Percentiles rank a stretch among this genome's conserved stretches.
Evolutionary conservation across 2,797 vertebrate genomes (phyloP).

Genomic region (Euthynnus affinis): DNA sequence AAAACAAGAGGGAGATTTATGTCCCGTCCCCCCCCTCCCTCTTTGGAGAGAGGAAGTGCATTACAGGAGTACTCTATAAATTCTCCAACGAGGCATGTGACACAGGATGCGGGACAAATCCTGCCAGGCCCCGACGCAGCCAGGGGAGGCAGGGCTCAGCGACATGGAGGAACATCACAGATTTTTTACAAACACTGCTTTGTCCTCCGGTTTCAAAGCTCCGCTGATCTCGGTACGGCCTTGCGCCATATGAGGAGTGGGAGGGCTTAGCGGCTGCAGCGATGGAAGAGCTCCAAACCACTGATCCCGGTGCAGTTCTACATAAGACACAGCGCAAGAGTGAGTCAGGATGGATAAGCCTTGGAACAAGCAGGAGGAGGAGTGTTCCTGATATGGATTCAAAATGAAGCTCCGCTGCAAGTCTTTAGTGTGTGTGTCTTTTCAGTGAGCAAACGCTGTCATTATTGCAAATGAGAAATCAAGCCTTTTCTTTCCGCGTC

Average conservation of each 20-base stretch:
- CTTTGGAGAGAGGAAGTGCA: slow-evolving; percentile 70
- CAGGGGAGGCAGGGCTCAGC: slow-evolving; percentile 35
- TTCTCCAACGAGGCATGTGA: slow-evolving; percentile 62
- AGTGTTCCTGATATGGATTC: slow-evolving; percentile 5
- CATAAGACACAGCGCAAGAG: slow-evolving; percentile 14
- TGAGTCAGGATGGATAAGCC: slow-evolving; percentile 33
- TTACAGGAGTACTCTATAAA: slow-evolving; percentile 78
- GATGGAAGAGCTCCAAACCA: slow-evolving; percentile 14
- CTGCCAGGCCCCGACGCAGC: slow-evolving; percentile 11
- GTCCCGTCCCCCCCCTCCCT: too few species aligned
- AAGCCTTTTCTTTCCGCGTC: background rate
- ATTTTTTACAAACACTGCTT: slow-evolving; percentile 38
- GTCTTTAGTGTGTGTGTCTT: background rate
- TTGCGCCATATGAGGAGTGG: slow-evolving; percentile 19
- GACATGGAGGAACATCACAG: slow-evolving; percentile 44
- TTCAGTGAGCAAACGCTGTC: background rate
- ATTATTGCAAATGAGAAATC: slow-evolving; percentile 22
- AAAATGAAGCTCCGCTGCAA: slow-evolving; percentile 1
- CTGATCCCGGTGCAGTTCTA: slow-evolving; percentile 42
- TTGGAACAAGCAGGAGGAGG: slow-evolving; percentile 22
- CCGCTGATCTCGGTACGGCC: slow-evolving; percentile 29
- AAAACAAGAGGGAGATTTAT: slow-evolving; percentile 74
- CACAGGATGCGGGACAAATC: slow-evolving; percentile 66
- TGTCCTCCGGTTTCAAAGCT: slow-evolving; percentile 49
- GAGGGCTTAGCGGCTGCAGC: slow-evolving; percentile 36